Base-by-base conservation (phyloP, 2,113 vertebrate genomes). In the Urocitellus parryii region DNA sequence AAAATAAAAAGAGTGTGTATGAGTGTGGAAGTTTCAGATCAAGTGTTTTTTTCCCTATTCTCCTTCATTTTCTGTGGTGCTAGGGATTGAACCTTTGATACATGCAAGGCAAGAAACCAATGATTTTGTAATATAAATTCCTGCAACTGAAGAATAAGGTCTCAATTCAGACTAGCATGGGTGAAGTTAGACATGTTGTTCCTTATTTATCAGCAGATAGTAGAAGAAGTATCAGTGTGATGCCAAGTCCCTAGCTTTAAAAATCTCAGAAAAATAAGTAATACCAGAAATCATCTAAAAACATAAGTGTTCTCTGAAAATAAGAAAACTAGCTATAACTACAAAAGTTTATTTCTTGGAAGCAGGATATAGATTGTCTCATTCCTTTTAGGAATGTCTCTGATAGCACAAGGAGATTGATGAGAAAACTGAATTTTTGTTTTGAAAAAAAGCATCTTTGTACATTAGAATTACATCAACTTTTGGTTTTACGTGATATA, bases 361-460 rank as follows among this genome's bases (percentile, higher is more conserved):
- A 77, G 29, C 12, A 90, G 4, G 5, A 51, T 92, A 74, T 12
- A 94, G 10, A 90, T 42, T 82, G 39, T 88, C n/a, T 95, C 85
- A 82, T 32, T 42, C 18, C 25, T 82, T 56, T 81, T 73, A 84
- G 13, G 5, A 63, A 68, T 32, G 65, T 42, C 29, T 81, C 27
- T 93, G 32, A 89, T 27, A 93, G 29, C 22, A 91, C 61, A 88
- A 53, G n/a, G 39, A 94, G 29, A 67, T 34, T 95, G 18, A 13
- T 94, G 58, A 80, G 48, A 87, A 81, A 87, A 92, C 86, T 27
- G 73, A 82, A 70, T 87, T 97, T 88, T 77, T 27, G 34, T 53
- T 95, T 92, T 61, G 27, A 24, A 88, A 81, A 95, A 67, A 88
- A 76, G 63, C 25, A 76, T 82, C 22, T 61, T 82, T 51, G 42